Conservation (phyloP, 2,113 vertebrate genomes). For the Limnothrissa miodon region DNA sequence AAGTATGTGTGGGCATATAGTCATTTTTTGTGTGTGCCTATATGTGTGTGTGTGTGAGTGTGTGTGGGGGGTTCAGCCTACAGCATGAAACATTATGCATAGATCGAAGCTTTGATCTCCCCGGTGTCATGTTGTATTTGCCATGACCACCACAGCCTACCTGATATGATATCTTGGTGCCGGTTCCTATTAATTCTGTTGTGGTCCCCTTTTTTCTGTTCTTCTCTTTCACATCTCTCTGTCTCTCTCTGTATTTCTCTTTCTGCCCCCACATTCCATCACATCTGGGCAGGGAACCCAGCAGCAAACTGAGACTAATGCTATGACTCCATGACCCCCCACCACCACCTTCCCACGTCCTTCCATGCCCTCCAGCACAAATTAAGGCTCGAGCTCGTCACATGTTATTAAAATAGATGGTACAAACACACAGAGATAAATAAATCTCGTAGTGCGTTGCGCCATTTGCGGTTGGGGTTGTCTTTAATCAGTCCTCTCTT, state of each 20-base stretch:
- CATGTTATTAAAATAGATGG: neutral
- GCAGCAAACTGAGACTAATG: neutral
- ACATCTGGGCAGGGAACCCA: neutral
- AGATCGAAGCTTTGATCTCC: neutral
- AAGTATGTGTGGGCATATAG: neutral
- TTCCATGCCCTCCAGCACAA: neutral
- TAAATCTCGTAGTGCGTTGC: neutral
- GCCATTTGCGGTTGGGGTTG: neutral
- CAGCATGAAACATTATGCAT: neutral
- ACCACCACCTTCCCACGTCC: neutral
- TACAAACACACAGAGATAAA: neutral
- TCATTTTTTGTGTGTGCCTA: neutral
- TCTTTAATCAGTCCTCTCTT: neutral
- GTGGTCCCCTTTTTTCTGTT: neutral
- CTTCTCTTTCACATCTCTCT: neutral
- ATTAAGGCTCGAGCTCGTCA: neutral
- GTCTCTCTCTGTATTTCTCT: neutral
- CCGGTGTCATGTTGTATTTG: neutral
- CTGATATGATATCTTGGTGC: neutral
- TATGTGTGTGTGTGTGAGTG: constrained; percentile 1
- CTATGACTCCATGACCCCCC: neutral
- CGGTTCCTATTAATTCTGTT: neutral
- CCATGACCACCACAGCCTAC: neutral
- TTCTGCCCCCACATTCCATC: neutral
- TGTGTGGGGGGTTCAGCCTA: constrained; percentile 1